Percentiles rank a stretch among this genome's conserved stretches.
phyloP scores from a whole-genome alignment of 2,888 invertebrate species.

The Deilephila porcellus region DNA sequence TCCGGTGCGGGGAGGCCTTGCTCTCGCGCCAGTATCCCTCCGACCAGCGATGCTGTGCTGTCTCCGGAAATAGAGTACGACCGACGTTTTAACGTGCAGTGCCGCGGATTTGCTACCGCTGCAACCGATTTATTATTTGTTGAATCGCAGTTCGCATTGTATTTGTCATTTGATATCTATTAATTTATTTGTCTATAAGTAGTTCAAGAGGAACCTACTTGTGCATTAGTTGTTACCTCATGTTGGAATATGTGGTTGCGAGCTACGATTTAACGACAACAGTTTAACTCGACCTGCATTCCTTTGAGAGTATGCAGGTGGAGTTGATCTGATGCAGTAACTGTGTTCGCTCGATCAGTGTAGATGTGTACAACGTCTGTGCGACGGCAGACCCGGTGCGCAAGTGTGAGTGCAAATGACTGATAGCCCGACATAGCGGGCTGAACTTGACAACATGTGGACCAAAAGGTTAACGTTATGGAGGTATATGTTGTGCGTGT shows the following conservation, averaged over 20 bases:
- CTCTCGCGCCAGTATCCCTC: conserved; percentile 81
- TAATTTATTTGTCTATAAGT: background rate
- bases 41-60: conserved; percentile 86
- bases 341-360: conserved; percentile 64
- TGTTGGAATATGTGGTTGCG: conserved; percentile 22
- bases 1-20: conserved; percentile 65
- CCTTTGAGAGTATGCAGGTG: conserved; percentile 62
- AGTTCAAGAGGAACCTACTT: background rate
- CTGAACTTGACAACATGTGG: conserved; percentile 80
- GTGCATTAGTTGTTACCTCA: background rate
- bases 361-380: conserved; percentile 72
- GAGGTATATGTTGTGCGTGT: conserved; percentile 81
- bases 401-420: conserved; percentile 84
- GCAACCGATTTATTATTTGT: conserved; percentile 63
- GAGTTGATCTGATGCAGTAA: conserved; percentile 51
- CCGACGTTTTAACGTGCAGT: conserved; percentile 64
- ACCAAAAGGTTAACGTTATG: conserved; percentile 80
- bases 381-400: conserved; percentile 80
- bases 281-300: conserved; percentile 69
- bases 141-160: conserved; percentile 73
- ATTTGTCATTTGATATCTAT: conserved; percentile 47
- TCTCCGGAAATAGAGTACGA: conserved; percentile 85
- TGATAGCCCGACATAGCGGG: conserved; percentile 77
- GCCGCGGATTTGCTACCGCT: conserved; percentile 63
- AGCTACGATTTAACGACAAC: conserved; percentile 65